Evolutionary conservation across 2,888 invertebrate species (phyloP).

Genomic region (Pristionchus entomophagus): DNA sequence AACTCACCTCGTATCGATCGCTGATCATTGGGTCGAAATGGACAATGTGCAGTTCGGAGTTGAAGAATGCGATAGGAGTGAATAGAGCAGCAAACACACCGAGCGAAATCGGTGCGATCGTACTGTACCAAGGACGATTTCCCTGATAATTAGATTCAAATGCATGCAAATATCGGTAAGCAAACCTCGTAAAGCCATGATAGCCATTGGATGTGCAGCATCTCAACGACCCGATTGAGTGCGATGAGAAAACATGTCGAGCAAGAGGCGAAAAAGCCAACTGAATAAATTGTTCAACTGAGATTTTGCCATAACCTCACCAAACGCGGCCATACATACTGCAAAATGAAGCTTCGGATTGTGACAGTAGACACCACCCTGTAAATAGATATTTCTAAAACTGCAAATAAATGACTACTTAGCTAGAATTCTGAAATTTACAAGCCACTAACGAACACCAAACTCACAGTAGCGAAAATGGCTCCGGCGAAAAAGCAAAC

Average conservation of each 20-base stretch:
- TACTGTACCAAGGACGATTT: neutral
- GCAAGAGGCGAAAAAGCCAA: neutral
- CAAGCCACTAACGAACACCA: neutral
- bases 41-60: constrained; percentile 11
- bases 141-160: neutral
- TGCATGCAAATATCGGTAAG: neutral
- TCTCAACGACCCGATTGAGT: neutral
- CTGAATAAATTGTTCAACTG: neutral
- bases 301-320: neutral
- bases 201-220: neutral
- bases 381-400: neutral
- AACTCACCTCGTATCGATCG: neutral
- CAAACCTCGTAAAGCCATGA: neutral
- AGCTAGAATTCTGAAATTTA: neutral
- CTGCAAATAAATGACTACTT: neutral
- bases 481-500: constrained; percentile 7
- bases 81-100: neutral
- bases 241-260: constrained; percentile 17
- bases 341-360: neutral
- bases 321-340: neutral
- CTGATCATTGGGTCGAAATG: constrained; percentile 33
- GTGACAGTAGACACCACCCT: neutral
- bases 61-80: constrained; percentile 17
- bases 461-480: neutral
- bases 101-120: neutral